phyloP scores from a whole-genome alignment of 1,140 invertebrate species.

The Asobara japonica region DNA sequence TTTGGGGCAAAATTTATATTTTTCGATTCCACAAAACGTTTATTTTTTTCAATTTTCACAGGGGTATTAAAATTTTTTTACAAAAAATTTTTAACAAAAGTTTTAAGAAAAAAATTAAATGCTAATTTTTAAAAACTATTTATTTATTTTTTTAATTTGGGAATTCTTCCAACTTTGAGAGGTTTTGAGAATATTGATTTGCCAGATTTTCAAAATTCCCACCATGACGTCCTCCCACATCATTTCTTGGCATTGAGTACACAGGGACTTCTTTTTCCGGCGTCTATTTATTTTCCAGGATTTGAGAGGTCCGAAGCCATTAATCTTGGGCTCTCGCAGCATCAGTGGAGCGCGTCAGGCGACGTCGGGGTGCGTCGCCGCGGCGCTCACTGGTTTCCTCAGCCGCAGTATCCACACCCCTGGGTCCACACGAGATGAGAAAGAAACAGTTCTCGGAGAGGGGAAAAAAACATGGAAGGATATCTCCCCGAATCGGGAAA shows the following conservation, averaged over 20 bases:
- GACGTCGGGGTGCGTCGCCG: conserved; percentile 61
- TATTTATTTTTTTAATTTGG: not conserved
- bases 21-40: too few relatives aligned
- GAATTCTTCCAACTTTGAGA: too few relatives aligned
- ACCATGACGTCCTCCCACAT: not conserved
- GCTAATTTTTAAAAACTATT: not conserved
- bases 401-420: conserved; percentile 43
- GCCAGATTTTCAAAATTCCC: too few relatives aligned
- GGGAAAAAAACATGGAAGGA: conserved; percentile 35
- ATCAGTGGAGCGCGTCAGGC: conserved; percentile 64
- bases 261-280: conserved; percentile 27
- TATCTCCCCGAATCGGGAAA: conserved; percentile 19
- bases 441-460: conserved; percentile 34
- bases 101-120: not conserved
- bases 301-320: conserved; percentile 65
- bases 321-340: conserved; percentile 60
- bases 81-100: too few relatives aligned
- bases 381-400: conserved; percentile 48
- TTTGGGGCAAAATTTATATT: too few relatives aligned
- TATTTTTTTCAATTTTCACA: too few relatives aligned
- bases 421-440: conserved; percentile 14
- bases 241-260: not conserved
- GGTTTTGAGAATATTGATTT: too few relatives aligned
- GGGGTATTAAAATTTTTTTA: too few relatives aligned
- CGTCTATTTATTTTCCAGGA: conserved; percentile 66